Percentiles rank a stretch among this genome's conserved stretches.
These are phyloP conservation scores for Haemorhous mexicanus DNA, from an alignment of 2,113 vertebrate species.

Conservation along the genomic window DNA sequence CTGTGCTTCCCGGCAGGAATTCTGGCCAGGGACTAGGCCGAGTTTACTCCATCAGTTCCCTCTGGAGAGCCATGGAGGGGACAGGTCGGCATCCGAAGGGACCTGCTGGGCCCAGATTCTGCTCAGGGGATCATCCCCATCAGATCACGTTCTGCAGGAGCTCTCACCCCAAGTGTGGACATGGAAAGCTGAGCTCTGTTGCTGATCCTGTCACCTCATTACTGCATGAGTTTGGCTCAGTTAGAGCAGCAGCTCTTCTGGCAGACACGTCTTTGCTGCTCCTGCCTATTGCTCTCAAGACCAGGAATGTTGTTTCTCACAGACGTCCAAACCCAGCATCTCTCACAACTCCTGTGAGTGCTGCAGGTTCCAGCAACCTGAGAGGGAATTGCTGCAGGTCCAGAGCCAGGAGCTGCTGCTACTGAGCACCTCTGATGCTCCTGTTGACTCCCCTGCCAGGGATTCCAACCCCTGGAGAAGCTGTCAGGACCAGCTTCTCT, in stretches of 20 bases:
- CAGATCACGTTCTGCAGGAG: rapidly evolving
- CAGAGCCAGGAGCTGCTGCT: neutral
- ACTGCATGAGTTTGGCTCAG: rapidly evolving
- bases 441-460: neutral
- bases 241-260: neutral
- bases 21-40: neutral
- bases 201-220: neutral
- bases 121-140: neutral
- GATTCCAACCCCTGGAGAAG: neutral
- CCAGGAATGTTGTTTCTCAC: neutral
- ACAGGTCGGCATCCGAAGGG: rapidly evolving
- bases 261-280: neutral
- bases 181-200: neutral
- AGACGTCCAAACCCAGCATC: neutral
- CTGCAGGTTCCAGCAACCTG: neutral
- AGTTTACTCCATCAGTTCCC: neutral
- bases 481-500: neutral
- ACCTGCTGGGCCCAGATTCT: neutral
- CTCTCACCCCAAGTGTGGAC: neutral
- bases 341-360: neutral
- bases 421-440: neutral
- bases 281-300: neutral
- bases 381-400: neutral
- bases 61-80: neutral
- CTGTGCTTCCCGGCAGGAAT: neutral